Conservation (phyloP, 2,797 vertebrate genomes). For the Typhlichthys subterraneus region DNA sequence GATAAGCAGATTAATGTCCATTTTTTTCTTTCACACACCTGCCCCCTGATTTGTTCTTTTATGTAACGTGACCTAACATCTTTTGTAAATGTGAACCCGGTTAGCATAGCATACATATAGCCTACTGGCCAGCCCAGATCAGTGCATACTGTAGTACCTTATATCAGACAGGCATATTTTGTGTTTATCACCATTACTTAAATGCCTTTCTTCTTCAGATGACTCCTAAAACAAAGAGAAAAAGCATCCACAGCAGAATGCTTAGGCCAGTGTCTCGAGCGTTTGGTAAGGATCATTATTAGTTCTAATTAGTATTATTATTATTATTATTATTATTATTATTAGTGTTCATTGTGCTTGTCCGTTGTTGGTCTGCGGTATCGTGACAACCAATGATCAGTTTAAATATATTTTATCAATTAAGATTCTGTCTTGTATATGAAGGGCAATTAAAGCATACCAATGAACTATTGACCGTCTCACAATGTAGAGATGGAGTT, state of each 20-base stretch:
- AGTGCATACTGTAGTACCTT: background rate
- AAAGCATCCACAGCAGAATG: conserved; percentile 98
- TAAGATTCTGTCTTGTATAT: background rate
- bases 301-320: background rate
- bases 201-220: conserved; percentile 76
- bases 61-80: background rate
- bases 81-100: too few species aligned
- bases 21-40: background rate
- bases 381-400: too few species aligned
- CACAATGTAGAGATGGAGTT: conserved; percentile 91
- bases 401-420: too few species aligned
- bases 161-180: background rate
- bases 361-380: too few species aligned
- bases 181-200: background rate
- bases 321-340: background rate
- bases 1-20: too few species aligned
- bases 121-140: too few species aligned
- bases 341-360: too few species aligned
- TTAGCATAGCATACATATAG: too few species aligned
- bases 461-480: conserved; percentile 7
- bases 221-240: conserved; percentile 97
- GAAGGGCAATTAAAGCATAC: background rate
- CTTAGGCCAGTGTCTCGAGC: conserved; percentile 95
- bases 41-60: background rate
- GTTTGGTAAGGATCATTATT: conserved; percentile 81